A percentile compares a stretch with the other conserved stretches of the same genome.
These are phyloP conservation scores for Okamejei kenojei DNA, from an alignment of 2,797 vertebrate genomes.

Conservation along the genomic window DNA sequence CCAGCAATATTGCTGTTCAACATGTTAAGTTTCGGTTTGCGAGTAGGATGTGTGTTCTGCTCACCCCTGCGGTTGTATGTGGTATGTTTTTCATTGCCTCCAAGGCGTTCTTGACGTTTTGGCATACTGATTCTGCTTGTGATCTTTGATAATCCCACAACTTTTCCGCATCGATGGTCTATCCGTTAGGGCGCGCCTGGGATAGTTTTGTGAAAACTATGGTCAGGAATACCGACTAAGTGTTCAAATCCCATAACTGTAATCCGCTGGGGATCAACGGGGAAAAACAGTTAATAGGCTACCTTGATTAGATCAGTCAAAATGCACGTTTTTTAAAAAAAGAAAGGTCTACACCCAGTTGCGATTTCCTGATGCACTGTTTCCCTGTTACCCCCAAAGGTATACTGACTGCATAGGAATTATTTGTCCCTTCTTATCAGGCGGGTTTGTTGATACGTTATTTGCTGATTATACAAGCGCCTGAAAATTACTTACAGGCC, in stretches of 20 bases:
- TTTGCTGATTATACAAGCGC: neutral
- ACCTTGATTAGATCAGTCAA: neutral
- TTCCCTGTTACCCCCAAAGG: neutral
- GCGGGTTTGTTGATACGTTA: neutral
- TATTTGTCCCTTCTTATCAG: neutral
- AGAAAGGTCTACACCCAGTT: neutral
- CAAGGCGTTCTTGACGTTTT: constrained; percentile 15
- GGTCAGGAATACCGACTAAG: neutral
- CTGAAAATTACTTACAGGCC: constrained; percentile 33
- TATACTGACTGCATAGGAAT: neutral
- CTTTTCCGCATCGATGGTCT: neutral
- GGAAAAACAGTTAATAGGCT: neutral
- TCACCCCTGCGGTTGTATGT: constrained; percentile 34
- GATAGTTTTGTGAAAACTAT: neutral
- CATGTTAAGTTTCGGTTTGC: neutral
- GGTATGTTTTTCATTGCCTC: neutral
- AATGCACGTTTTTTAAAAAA: neutral
- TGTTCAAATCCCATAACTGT: neutral
- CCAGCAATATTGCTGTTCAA: neutral
- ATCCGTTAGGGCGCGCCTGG: neutral
- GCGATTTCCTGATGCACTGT: neutral
- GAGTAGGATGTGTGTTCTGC: neutral
- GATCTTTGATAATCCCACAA: constrained; percentile 2
- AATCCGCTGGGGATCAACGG: neutral
- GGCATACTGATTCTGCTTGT: neutral